A percentile compares a stretch with the other conserved stretches of the same genome.
These are phyloP conservation scores for Pteropus alecto DNA, from an alignment of 2,113 vertebrate species.

Conservation along the genomic window DNA sequence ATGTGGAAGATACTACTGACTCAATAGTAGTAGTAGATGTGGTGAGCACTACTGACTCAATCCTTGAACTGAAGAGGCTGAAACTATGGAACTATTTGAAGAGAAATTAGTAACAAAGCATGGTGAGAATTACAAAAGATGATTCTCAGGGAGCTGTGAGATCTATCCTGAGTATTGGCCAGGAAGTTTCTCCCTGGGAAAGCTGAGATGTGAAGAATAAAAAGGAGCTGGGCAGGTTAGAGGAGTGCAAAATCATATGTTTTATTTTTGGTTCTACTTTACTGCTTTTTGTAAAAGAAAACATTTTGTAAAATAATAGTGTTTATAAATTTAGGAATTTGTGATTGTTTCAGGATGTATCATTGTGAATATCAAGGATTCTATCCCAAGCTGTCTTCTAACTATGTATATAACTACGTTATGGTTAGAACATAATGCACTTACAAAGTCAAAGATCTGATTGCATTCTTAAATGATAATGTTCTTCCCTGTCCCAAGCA, in stretches of 20 bases:
- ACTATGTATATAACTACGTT: background rate
- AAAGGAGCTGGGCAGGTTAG: background rate
- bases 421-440: background rate
- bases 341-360: background rate
- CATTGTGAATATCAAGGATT: background rate
- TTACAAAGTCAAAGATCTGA: background rate
- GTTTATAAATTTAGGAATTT: background rate
- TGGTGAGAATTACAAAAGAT: background rate
- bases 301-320: background rate
- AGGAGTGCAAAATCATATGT: background rate
- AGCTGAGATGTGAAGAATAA: background rate
- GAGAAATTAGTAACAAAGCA: background rate
- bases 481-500: background rate
- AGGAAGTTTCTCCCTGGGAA: background rate
- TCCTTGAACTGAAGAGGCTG: background rate
- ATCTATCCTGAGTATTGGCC: background rate
- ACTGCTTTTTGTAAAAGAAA: background rate
- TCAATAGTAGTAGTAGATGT: too few relatives aligned
- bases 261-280: background rate
- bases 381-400: background rate
- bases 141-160: background rate
- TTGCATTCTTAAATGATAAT: conserved; percentile 14
- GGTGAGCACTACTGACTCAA: background rate
- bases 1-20: background rate
- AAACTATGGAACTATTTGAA: background rate